phyloP scores from a whole-genome alignment of 2,113 vertebrate species.

The Bufo bufo region DNA sequence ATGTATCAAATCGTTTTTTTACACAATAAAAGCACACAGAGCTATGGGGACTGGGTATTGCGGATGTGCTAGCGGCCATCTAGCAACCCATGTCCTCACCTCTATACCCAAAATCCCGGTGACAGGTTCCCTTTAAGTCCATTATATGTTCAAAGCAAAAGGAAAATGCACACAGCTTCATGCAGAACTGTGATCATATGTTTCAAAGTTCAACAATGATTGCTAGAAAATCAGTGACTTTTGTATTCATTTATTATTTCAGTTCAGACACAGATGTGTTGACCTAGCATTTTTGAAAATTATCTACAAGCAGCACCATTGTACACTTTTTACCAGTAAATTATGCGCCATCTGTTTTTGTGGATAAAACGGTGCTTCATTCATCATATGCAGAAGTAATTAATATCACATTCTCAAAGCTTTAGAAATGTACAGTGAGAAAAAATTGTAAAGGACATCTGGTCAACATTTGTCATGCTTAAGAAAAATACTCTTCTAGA shows the following conservation, averaged over 20 bases:
- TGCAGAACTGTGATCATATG: slow-evolving; percentile 16
- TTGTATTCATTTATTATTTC: slow-evolving; percentile 21
- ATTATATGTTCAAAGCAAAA: not conserved
- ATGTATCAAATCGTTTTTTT: too few species aligned
- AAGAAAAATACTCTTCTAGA: not conserved
- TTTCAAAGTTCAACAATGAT: slow-evolving; percentile 17
- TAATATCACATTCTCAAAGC: slow-evolving; percentile 44
- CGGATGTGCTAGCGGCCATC: too few species aligned
- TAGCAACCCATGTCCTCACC: too few species aligned
- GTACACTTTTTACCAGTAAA: slow-evolving; percentile 31
- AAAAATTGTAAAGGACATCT: slow-evolving; percentile 39
- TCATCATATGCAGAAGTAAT: slow-evolving; percentile 47
- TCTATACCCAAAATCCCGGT: too few species aligned
- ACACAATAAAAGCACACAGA: too few species aligned
- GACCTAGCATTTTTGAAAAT: slow-evolving; percentile 46
- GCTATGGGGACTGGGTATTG: too few species aligned
- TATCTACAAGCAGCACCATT: slow-evolving; percentile 33
- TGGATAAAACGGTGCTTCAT: slow-evolving; percentile 42
- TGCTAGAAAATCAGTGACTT: slow-evolving; percentile 20
- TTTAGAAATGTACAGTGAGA: slow-evolving; percentile 22
- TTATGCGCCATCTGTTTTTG: slow-evolving; percentile 42
- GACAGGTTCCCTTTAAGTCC: too few species aligned
- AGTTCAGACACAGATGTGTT: slow-evolving; percentile 30
- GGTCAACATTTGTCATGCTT: slow-evolving; percentile 23
- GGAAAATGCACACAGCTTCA: not conserved